Conservation (phyloP, 2,113 vertebrate genomes). For the Brachypodius melanocephalos region DNA sequence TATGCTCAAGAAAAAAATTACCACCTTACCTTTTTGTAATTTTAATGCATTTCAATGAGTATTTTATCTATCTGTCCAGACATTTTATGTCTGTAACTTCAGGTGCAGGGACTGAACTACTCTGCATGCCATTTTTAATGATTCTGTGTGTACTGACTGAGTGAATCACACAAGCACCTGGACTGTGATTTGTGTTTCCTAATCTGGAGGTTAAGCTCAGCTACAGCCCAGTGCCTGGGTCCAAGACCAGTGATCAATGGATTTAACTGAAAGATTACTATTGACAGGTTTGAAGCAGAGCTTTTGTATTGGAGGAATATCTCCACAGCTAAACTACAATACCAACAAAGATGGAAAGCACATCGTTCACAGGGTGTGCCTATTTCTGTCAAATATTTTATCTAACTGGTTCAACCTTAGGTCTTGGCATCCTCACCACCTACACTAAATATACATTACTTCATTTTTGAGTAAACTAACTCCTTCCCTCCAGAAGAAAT, state of each 20-base stretch:
- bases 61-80: not conserved
- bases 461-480: not conserved
- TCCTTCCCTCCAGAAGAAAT: not conserved
- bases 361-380: not conserved
- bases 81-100: not conserved
- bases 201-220: not conserved
- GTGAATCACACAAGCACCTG: not conserved
- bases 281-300: not conserved
- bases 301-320: not conserved
- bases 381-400: constrained; percentile 7
- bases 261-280: not conserved
- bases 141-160: not conserved
- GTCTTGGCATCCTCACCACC: not conserved
- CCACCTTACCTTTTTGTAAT: not conserved
- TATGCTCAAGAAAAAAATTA: not conserved
- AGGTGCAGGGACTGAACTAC: not conserved
- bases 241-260: not conserved
- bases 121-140: not conserved
- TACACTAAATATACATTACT: not conserved
- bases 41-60: not conserved
- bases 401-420: not conserved
- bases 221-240: not conserved
- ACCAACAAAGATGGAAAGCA: not conserved
- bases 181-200: not conserved
- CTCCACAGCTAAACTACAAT: not conserved